Percentiles rank a stretch among this genome's conserved stretches.
phyloP scores from a whole-genome alignment of 2,797 vertebrate species.

The Crocidura indochinensis region DNA sequence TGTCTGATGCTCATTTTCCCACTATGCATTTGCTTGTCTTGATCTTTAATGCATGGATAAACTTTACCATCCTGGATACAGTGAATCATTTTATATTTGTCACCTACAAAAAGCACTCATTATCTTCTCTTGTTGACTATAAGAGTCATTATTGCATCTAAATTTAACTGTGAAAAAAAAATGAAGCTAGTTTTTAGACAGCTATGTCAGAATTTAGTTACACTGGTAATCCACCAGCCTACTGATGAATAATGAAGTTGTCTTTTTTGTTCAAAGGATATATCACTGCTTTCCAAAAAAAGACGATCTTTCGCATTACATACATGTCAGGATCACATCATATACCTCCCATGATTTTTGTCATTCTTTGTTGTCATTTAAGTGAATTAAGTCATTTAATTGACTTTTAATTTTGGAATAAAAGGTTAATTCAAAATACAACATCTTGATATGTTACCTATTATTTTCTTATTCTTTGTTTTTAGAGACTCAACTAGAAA shows the following conservation, averaged over 20 bases:
- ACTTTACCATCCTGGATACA: conserved; percentile 83
- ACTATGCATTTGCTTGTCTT: conserved; percentile 83
- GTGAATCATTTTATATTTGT: conserved; percentile 80
- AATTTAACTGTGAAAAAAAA: conserved; percentile 65
- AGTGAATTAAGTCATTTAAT: conserved; percentile 19
- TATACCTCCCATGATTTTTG: conserved; percentile 63
- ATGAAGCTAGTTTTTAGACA: conserved; percentile 74
- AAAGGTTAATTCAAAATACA: conserved; percentile 70
- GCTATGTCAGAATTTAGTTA: conserved; percentile 80
- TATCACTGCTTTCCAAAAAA: conserved; percentile 68
- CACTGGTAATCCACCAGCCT: conserved; percentile 53
- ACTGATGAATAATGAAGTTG: conserved; percentile 34
- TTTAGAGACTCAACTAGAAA: conserved; percentile 77
- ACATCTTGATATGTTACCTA: conserved; percentile 51
- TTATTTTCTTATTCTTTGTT: conserved; percentile 60
- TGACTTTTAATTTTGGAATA: conserved; percentile 63
- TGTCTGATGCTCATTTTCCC: conserved; percentile 91
- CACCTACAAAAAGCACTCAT: conserved; percentile 66
- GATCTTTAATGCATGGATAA: conserved; percentile 87
- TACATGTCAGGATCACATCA: conserved; percentile 46
- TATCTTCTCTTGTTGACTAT: conserved; percentile 73
- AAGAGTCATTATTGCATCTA: conserved; percentile 68
- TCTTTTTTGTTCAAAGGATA: conserved; percentile 75
- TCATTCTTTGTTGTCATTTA: conserved; percentile 56
- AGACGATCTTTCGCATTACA: conserved; percentile 69